These are phyloP conservation scores for Galerucella calmariensis DNA, from an alignment of 2,888 invertebrate genomes.

Conservation along the genomic window DNA sequence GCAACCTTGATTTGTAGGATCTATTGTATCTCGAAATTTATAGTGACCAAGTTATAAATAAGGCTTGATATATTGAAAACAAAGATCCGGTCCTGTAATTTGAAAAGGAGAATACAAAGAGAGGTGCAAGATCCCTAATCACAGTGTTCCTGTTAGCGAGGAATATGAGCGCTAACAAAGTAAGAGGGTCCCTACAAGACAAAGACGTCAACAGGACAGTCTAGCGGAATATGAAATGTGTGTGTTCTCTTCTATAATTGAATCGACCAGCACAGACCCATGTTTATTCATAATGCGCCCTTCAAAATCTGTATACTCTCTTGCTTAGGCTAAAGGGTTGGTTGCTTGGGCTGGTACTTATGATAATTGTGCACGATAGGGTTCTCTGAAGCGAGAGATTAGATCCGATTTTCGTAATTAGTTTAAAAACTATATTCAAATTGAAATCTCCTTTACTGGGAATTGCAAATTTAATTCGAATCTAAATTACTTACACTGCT, in stretches of 20 bases:
- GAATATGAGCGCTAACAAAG: constrained; percentile 52
- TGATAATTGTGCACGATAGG: constrained; percentile 39
- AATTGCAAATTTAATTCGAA: constrained; percentile 3
- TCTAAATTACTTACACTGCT: not conserved
- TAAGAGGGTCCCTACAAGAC: constrained; percentile 47
- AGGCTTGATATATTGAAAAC: not conserved
- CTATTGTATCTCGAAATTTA: too few species aligned
- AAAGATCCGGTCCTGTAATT: constrained; percentile 7
- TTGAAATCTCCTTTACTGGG: constrained; percentile 13
- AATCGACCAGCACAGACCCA: constrained; percentile 64
- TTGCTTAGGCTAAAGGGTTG: constrained; percentile 30
- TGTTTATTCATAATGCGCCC: constrained; percentile 59
- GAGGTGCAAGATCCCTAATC: constrained; percentile 37
- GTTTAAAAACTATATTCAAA: constrained; percentile 35
- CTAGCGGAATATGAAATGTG: constrained; percentile 60
- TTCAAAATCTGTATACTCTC: constrained; percentile 36
- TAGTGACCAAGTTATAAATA: too few species aligned
- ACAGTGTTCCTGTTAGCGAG: constrained; percentile 41
- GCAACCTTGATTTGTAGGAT: too few species aligned
- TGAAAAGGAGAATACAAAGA: constrained; percentile 25
- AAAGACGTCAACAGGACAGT: constrained; percentile 44
- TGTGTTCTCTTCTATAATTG: constrained; percentile 61
- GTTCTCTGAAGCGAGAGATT: constrained; percentile 22
- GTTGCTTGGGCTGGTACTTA: constrained; percentile 35
- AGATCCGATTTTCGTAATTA: constrained; percentile 30